These are phyloP conservation scores for Trachythela sp. DNA, from an alignment of 64 coral and sea anemone genomes.

Conservation along the genomic window DNA sequence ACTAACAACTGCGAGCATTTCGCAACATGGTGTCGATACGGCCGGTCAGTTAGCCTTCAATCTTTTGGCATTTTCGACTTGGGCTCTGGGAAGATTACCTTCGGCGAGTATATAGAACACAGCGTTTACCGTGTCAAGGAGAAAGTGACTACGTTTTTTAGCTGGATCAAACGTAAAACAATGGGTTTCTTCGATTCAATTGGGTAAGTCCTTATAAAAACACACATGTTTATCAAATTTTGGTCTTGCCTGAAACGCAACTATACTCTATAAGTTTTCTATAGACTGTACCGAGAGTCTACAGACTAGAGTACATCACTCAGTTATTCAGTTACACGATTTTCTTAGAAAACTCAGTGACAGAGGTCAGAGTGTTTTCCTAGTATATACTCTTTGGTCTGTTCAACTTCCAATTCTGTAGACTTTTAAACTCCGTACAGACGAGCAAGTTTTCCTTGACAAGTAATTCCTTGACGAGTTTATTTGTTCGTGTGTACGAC, in stretches of 20 bases:
- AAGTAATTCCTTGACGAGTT: too few relatives aligned
- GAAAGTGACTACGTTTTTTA: neutral
- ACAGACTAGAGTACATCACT: too few relatives aligned
- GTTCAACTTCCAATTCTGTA: too few relatives aligned
- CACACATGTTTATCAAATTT: too few relatives aligned
- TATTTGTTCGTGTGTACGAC: too few relatives aligned
- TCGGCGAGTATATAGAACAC: neutral
- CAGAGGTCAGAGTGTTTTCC: neutral
- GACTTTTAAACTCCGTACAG: too few relatives aligned
- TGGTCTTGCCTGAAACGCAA: too few relatives aligned
- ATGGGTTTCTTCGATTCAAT: neutral
- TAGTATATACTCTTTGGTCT: neutral
- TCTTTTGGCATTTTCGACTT: neutral
- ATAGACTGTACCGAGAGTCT: too few relatives aligned
- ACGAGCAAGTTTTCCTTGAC: too few relatives aligned
- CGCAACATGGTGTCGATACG: constrained; percentile 7
- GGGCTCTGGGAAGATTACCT: neutral
- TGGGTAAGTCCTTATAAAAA: neutral
- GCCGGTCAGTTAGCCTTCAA: neutral
- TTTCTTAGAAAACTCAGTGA: too few relatives aligned
- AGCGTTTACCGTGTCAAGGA: neutral
- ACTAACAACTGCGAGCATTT: neutral
- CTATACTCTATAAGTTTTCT: too few relatives aligned
- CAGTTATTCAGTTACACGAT: too few relatives aligned
- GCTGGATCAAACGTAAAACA: neutral